These are phyloP conservation scores for Trichomalopsis sarcophagae DNA, from an alignment of 1,140 invertebrate species.

Conservation along the genomic window DNA sequence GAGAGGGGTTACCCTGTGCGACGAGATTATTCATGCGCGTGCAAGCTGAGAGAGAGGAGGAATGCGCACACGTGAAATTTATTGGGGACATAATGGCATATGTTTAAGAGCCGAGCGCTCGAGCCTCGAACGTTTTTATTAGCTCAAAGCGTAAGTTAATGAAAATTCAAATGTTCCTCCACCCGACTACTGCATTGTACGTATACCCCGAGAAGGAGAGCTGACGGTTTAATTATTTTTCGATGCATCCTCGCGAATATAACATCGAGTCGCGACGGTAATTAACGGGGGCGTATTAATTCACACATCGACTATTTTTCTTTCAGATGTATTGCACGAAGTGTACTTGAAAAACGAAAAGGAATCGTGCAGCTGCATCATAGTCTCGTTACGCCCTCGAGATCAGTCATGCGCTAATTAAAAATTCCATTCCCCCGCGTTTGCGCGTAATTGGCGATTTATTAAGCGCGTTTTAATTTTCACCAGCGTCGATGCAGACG, in stretches of 20 bases:
- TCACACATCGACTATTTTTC: neutral
- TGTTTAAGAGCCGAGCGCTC: neutral
- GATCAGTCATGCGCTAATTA: neutral
- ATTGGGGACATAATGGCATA: constrained; percentile 32
- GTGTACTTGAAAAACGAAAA: neutral
- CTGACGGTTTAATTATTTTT: constrained; percentile 1
- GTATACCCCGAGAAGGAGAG: too few relatives aligned
- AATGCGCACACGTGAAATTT: constrained; percentile 30
- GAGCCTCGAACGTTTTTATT: neutral
- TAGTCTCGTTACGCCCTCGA: neutral
- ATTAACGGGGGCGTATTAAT: constrained; percentile 22
- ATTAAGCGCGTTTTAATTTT: neutral
- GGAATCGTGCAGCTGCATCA: neutral
- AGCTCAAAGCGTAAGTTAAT: constrained; percentile 4
- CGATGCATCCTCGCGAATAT: neutral
- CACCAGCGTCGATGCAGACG: neutral
- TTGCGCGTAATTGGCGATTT: neutral
- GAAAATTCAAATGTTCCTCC: constrained; percentile 31
- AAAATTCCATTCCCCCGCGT: neutral
- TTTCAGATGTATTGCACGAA: neutral
- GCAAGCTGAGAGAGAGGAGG: constrained; percentile 21
- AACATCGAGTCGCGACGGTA: neutral
- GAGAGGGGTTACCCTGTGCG: neutral
- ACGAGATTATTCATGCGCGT: constrained; percentile 46
- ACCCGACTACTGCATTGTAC: neutral